A percentile compares a stretch with the other conserved stretches of the same genome.
phyloP scores from a whole-genome alignment of 1,140 invertebrate species.

The Adoxophyes honmai region DNA sequence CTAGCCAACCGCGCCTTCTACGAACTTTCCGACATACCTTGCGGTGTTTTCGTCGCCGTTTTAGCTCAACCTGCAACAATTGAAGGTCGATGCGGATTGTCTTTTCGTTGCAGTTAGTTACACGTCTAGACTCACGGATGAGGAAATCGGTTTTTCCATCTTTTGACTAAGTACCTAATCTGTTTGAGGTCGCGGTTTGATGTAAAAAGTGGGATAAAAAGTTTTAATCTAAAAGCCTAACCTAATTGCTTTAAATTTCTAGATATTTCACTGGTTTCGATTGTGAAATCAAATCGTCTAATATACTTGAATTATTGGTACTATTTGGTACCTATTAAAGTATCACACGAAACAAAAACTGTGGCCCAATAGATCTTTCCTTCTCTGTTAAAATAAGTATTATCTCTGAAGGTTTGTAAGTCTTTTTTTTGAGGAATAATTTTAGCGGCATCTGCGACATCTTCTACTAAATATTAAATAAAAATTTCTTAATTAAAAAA shows the following conservation, averaged over 20 bases:
- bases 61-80: constrained; percentile 34
- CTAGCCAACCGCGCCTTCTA: neutral
- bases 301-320: no score
- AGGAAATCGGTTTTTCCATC: constrained; percentile 53
- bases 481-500: no score
- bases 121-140: constrained; percentile 28
- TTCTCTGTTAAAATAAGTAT: no score
- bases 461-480: no score
- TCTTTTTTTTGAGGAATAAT: no score
- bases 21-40: neutral
- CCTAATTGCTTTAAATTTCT: constrained; percentile 46
- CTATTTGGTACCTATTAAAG: no score
- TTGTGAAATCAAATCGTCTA: no score
- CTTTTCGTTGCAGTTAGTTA: constrained; percentile 43
- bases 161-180: constrained; percentile 45
- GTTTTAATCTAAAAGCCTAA: constrained; percentile 32
- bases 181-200: constrained; percentile 41
- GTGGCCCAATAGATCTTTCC: no score
- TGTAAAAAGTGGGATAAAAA: constrained; percentile 58
- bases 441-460: no score
- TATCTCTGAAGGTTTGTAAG: no score
- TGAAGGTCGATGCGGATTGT: constrained; percentile 56
- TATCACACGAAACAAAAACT: no score
- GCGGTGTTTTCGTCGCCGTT: neutral
- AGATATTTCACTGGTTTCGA: constrained; percentile 24